Percentiles rank a stretch among this genome's conserved stretches.
phyloP scores from a whole-genome alignment of 2,888 invertebrate genomes.

The Sclerodermus sp. region DNA sequence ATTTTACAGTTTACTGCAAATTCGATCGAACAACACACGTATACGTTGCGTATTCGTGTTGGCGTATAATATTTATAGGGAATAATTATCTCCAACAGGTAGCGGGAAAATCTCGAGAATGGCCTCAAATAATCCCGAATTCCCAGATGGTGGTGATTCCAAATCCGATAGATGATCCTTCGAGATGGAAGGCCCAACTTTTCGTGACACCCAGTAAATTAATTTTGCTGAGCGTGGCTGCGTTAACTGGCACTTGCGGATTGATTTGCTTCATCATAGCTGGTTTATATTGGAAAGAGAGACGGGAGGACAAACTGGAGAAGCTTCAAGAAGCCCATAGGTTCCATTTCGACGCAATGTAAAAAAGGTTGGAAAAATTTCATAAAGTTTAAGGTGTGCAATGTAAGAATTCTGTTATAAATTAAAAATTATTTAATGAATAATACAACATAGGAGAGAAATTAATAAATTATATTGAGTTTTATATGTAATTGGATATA shows the following conservation, averaged over 20 bases:
- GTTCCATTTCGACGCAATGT: constrained; percentile 88
- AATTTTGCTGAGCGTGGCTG: constrained; percentile 88
- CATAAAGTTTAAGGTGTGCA: not conserved
- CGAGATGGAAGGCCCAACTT: constrained; percentile 84
- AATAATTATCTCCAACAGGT: constrained; percentile 43
- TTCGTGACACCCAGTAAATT: constrained; percentile 95
- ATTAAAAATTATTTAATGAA: constrained; percentile 25
- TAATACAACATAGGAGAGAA: constrained; percentile 6
- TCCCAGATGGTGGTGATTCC: constrained; percentile 97
- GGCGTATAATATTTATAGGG: constrained; percentile 2
- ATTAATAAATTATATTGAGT: constrained; percentile 9
- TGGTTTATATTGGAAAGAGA: constrained; percentile 88
- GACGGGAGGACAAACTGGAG: constrained; percentile 78
- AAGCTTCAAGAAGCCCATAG: constrained; percentile 77
- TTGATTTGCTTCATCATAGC: constrained; percentile 83
- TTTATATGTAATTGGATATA: constrained; percentile 14
- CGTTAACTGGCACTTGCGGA: constrained; percentile 82
- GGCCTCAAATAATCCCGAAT: constrained; percentile 95
- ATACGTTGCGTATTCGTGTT: too few species aligned
- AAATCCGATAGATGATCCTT: constrained; percentile 74
- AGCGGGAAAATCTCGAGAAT: constrained; percentile 64
- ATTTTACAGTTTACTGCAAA: constrained; percentile 12
- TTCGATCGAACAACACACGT: too few species aligned
- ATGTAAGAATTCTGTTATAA: not conserved
- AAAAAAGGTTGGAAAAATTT: too few species aligned